Conservation (phyloP, 2,113 vertebrate genomes). For the Amazona vittata region DNA sequence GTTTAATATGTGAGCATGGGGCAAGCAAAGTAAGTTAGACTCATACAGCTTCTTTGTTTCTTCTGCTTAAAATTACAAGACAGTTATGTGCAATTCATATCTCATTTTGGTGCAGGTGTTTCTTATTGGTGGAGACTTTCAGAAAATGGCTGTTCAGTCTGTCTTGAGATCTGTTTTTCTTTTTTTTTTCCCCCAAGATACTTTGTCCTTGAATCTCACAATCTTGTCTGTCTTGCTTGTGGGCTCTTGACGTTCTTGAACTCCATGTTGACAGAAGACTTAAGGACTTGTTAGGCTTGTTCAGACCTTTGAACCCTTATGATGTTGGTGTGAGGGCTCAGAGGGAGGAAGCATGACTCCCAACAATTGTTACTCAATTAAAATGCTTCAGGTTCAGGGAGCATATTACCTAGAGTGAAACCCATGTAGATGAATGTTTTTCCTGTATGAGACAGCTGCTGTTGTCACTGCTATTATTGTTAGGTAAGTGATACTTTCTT, state of each 20-base stretch:
- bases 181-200: fast-evolving
- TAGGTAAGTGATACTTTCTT: neutral
- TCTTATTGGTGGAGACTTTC: neutral
- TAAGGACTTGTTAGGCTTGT: neutral
- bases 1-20: neutral
- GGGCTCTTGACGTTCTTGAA: neutral
- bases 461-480: neutral
- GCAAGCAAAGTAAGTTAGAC: neutral
- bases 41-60: neutral
- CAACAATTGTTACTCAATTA: neutral
- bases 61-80: neutral
- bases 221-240: neutral
- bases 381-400: neutral
- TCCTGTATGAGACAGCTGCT: neutral
- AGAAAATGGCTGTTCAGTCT: neutral
- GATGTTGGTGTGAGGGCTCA: neutral
- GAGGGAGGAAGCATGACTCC: neutral
- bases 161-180: neutral
- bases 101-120: neutral
- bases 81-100: neutral
- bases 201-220: neutral
- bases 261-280: neutral
- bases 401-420: neutral
- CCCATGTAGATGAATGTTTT: neutral
- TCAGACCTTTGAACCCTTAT: neutral